Evolutionary conservation across 2,888 invertebrate species (phyloP).

Genomic region (Drosophila lutescens): DNA sequence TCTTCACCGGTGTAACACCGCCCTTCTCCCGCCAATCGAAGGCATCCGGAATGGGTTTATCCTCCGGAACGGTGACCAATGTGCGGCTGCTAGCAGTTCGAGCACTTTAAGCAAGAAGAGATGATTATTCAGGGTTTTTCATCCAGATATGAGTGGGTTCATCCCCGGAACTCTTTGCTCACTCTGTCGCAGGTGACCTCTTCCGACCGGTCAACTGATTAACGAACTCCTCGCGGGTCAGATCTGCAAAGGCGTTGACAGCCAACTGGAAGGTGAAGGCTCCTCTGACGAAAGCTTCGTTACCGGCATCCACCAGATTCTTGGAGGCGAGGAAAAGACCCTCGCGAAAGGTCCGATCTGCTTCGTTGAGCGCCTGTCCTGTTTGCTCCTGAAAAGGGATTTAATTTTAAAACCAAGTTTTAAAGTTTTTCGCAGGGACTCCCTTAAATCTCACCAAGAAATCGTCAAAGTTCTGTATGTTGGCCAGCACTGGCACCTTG

Average conservation of each 20-base stretch:
- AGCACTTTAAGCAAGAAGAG: too few species aligned
- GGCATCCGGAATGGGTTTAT: slow-evolving; percentile 64
- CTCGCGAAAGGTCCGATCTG: slow-evolving; percentile 75
- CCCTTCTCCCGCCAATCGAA: slow-evolving; percentile 83
- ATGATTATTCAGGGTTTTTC: too few species aligned
- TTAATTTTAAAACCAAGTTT: not conserved
- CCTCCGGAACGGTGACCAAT: not conserved
- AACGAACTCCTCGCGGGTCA: slow-evolving; percentile 76
- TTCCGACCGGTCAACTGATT: slow-evolving; percentile 75
- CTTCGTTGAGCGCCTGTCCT: slow-evolving; percentile 74
- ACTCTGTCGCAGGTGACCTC: slow-evolving; percentile 34
- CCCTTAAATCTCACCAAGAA: slow-evolving; percentile 69
- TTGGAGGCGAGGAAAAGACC: slow-evolving; percentile 68
- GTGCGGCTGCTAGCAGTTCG: too few species aligned
- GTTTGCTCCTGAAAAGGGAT: slow-evolving; percentile 67
- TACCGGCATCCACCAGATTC: slow-evolving; percentile 67
- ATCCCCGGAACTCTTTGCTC: too few species aligned
- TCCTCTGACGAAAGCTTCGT: slow-evolving; percentile 70
- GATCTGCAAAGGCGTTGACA: slow-evolving; percentile 80
- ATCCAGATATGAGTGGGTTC: too few species aligned
- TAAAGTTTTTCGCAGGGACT: not conserved
- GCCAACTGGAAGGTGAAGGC: slow-evolving; percentile 67
- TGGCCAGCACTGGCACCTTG: slow-evolving; percentile 50
- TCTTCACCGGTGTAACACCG: slow-evolving; percentile 82
- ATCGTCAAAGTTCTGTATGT: slow-evolving; percentile 78